Evolutionary conservation across 2,797 vertebrate species (phyloP).

Genomic region (Microcaecilia unicolor): DNA sequence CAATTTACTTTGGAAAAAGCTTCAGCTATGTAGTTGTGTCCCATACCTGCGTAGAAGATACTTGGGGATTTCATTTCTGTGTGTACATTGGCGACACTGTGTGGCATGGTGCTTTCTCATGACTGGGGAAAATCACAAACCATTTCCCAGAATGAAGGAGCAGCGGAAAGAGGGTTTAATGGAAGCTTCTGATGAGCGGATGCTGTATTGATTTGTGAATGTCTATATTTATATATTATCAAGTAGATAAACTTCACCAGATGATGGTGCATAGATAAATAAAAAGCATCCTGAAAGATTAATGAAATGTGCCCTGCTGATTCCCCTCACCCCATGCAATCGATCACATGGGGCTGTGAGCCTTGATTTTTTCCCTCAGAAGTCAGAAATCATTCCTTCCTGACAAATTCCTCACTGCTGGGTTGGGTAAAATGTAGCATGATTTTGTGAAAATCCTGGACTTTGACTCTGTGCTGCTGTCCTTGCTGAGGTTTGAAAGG

Average conservation of each 20-base stretch:
- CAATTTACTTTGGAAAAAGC: too few relatives aligned
- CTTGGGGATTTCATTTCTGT: too few relatives aligned
- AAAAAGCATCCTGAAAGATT: slow-evolving; percentile 66
- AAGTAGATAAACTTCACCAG: slow-evolving; percentile 61
- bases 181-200: slow-evolving; percentile 56
- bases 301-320: slow-evolving; percentile 55
- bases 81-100: too few relatives aligned
- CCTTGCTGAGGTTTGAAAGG: too few relatives aligned
- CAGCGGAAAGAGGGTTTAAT: slow-evolving; percentile 38
- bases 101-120: slow-evolving; percentile 27
- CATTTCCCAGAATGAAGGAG: slow-evolving; percentile 38
- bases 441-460: slow-evolving; percentile 8
- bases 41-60: background rate
- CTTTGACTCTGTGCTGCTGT: background rate
- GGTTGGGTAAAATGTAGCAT: slow-evolving; percentile 8
- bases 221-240: slow-evolving; percentile 64
- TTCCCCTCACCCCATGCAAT: slow-evolving; percentile 46
- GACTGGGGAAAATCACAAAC: slow-evolving; percentile 64
- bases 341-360: slow-evolving; percentile 35
- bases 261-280: slow-evolving; percentile 61
- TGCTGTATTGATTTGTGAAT: slow-evolving; percentile 58
- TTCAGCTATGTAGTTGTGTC: background rate
- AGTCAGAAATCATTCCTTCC: slow-evolving; percentile 4
- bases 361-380: slow-evolving; percentile 34
- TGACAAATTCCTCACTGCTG: slow-evolving; percentile 41